These are phyloP conservation scores for Copidosoma floridanum DNA, from an alignment of 1,140 invertebrate genomes.

Conservation along the genomic window DNA sequence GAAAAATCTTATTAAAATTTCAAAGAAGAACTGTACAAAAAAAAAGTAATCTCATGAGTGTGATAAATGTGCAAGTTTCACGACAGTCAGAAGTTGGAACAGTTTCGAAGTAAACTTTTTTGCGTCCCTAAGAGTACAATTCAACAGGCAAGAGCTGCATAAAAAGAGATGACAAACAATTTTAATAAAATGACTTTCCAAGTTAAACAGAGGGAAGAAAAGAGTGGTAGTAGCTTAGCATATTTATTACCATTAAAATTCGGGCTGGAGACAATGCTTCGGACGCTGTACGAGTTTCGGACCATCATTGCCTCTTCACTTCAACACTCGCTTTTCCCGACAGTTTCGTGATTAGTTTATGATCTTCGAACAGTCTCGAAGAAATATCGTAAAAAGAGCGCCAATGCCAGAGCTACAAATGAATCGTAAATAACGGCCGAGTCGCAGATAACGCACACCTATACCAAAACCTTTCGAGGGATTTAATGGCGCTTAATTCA, in stretches of 20 bases:
- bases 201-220: too few species aligned
- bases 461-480: constrained; percentile 26
- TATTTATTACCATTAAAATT: constrained; percentile 12
- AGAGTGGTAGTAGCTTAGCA: not conserved
- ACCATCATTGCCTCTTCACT: too few species aligned
- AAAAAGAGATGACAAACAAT: too few species aligned
- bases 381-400: not conserved
- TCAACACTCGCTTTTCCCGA: too few species aligned
- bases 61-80: not conserved
- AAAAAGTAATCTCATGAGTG: too few species aligned
- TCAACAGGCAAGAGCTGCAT: not conserved
- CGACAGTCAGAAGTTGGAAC: constrained; percentile 10
- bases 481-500: constrained; percentile 31
- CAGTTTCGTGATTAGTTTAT: not conserved
- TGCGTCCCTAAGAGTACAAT: not conserved
- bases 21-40: not conserved
- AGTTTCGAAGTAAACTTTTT: constrained; percentile 13
- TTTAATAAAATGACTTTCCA: constrained; percentile 1
- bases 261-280: not conserved
- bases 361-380: not conserved
- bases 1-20: constrained; percentile 23
- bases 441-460: constrained; percentile 26
- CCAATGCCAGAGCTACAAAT: too few species aligned
- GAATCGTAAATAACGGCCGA: too few species aligned
- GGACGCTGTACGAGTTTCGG: too few species aligned